Base-by-base conservation (phyloP, 2,888 invertebrate species). In the Boloria selene region DNA sequence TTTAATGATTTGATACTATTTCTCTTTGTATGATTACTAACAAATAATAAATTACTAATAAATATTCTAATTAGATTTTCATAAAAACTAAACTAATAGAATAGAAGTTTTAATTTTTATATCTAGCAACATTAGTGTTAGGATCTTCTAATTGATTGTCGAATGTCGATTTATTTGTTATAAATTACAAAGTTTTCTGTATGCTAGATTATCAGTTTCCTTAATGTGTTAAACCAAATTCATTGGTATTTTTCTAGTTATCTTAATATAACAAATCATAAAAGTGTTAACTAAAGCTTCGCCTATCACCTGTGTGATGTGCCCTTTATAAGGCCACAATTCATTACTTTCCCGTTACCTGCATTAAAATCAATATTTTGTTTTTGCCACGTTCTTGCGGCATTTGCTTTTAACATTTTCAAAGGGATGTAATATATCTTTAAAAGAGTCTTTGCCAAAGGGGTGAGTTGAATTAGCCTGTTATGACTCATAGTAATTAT, bases 311-410 rank as follows among this genome's bases (percentile, higher is more conserved):
- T 61, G 42, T 44, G 52, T 31, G 2, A 7, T 13, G 14, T 42
- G 18, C 49, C 51, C 45, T 45, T 22, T 61, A 53, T 45, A 50
- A 31, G 44, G 53, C 64, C 51, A 67, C 68, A 65, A 68, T 65
- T 54, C 44, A 63, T 65, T 65, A 70, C 68, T 66, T 62, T 81
- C 81, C 81, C 81, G 82, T 83, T 83, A 82, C 68, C 63, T 73
- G 61, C 58, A 70, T 55, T 58, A 49, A 59, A 59, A 70, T 72
- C 65, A 67, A 72, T 73, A 77, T 73, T 77, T 77, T 79, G 69
- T 64, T 72, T 73, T 70, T 84, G 89, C 87, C 89, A 88, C 88
- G 87, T 88, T 87, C 75, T 73, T 75, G 78, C 68, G 76, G 77
- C 73, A 56, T 76, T 77, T 77, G 70, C 49, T 52, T 59, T 59